Percentiles rank a stretch among this genome's conserved stretches.
Conservation (phyloP, 2,113 vertebrate genomes). For the Lophochroa leadbeateri region DNA sequence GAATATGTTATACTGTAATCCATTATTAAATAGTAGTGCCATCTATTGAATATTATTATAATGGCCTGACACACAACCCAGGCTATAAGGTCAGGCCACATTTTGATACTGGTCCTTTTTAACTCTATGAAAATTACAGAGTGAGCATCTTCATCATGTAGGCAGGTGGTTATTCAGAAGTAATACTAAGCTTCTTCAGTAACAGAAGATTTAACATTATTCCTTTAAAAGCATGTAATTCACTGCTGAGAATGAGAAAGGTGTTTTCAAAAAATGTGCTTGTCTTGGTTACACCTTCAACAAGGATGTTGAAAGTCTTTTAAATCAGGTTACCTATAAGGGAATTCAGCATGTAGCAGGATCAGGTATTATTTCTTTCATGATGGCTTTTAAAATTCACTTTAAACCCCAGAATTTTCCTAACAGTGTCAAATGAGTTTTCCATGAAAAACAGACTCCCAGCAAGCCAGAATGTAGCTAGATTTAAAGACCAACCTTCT, state of each 20-base stretch:
- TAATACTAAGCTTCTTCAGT: not conserved
- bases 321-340: not conserved
- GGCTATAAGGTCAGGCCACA: not conserved
- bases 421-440: not conserved
- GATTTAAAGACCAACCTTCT: not conserved
- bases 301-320: not conserved
- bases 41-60: not conserved
- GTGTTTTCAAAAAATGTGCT: not conserved
- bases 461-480: conserved; percentile 9
- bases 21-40: not conserved
- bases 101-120: not conserved
- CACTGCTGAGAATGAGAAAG: not conserved
- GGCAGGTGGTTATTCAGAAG: not conserved
- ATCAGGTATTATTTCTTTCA: not conserved
- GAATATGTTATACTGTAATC: not conserved
- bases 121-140: not conserved
- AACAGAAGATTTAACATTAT: not conserved
- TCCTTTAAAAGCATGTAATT: not conserved
- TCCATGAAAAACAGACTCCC: conserved; percentile 44
- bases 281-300: not conserved
- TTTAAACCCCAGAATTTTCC: not conserved
- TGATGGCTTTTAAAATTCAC: not conserved
- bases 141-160: not conserved
- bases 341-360: not conserved
- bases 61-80: not conserved